Evolutionary conservation across 2,888 invertebrate species (phyloP).

Genomic region (Lepetodrilus schrolli): DNA sequence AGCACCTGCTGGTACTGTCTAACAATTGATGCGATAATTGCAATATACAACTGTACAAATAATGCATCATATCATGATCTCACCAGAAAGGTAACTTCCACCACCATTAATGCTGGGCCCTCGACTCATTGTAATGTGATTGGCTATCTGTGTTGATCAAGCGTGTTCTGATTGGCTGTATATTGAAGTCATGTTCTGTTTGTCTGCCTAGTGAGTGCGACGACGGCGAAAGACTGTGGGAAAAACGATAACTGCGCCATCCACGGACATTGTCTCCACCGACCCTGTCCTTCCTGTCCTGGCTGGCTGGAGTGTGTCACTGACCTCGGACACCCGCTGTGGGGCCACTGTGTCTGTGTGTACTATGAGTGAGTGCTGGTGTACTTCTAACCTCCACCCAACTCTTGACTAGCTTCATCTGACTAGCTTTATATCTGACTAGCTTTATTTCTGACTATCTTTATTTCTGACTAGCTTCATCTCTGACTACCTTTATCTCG

Average conservation of each 20-base stretch:
- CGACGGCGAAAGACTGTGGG: background rate
- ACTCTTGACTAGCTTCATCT: background rate
- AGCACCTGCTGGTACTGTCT: too few relatives aligned
- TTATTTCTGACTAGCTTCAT: constrained; percentile 19
- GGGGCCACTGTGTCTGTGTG: background rate
- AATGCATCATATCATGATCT: too few relatives aligned
- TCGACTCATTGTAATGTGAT: too few relatives aligned
- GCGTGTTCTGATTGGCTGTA: too few relatives aligned
- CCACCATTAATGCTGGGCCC: too few relatives aligned
- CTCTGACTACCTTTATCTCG: constrained; percentile 2
- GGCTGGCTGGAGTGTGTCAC: background rate
- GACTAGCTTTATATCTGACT: background rate
- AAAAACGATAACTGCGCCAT: background rate
- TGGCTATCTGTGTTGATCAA: too few relatives aligned
- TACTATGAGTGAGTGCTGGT: too few relatives aligned
- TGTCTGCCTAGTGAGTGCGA: background rate
- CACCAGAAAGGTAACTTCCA: too few relatives aligned
- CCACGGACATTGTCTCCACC: background rate
- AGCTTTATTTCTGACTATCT: background rate
- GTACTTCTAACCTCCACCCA: background rate
- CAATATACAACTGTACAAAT: too few relatives aligned
- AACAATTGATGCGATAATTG: too few relatives aligned
- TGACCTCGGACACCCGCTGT: background rate
- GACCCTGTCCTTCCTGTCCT: background rate
- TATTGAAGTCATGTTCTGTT: too few relatives aligned